Conservation (phyloP, 2,797 vertebrate species). For the Sebastiscus albofasciatus region DNA sequence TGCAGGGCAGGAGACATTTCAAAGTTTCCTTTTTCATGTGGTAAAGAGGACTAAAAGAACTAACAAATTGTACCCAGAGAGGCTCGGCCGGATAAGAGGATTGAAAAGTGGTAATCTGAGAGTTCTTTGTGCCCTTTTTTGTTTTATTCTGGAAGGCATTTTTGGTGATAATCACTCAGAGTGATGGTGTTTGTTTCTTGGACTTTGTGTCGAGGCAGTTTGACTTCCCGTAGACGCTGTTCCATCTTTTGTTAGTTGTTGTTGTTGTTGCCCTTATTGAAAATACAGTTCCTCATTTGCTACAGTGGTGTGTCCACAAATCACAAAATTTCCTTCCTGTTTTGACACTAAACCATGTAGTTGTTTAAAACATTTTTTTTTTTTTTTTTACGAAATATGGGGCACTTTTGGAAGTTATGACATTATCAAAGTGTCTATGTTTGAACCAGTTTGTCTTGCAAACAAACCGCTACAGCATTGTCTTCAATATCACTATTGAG, state of each 20-base stretch:
- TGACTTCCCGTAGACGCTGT: background rate
- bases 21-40: slow-evolving; percentile 11
- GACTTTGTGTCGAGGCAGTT: background rate
- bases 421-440: background rate
- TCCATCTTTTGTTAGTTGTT: background rate
- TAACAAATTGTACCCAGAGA: background rate
- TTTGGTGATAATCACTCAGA: background rate
- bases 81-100: background rate
- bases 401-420: background rate
- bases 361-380: background rate
- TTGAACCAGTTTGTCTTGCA: background rate
- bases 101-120: slow-evolving; percentile 1
- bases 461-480: background rate
- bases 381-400: background rate
- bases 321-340: slow-evolving; percentile 33
- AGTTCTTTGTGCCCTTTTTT: background rate
- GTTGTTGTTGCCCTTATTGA: slow-evolving; percentile 1
- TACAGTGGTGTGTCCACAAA: background rate
- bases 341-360: background rate
- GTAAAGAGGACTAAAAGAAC: background rate
- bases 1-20: background rate
- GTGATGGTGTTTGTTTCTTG: background rate
- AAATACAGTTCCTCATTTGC: slow-evolving; percentile 29
- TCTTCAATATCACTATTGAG: background rate
- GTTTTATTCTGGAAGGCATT: background rate